phyloP scores from a whole-genome alignment of 2,888 invertebrate species.

The Agonopterix subpropinquella region DNA sequence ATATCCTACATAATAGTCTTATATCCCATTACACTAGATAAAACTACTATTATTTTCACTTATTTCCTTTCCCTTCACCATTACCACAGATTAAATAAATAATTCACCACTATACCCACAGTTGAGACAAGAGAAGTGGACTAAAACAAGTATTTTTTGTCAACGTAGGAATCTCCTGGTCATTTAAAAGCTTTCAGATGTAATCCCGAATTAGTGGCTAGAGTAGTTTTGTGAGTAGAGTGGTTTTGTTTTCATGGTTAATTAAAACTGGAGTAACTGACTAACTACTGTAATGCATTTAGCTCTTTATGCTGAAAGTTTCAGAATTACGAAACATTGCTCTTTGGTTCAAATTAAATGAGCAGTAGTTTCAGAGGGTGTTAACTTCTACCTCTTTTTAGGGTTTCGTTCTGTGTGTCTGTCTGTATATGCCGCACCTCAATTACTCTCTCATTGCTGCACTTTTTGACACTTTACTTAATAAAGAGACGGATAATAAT shows the following conservation, averaged over 20 bases:
- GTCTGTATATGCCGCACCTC: no score
- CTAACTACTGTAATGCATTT: not conserved
- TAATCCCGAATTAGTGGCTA: slow-evolving; percentile 18
- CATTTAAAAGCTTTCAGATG: slow-evolving; percentile 32
- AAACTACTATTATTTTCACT: no score
- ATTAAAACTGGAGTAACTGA: slow-evolving; percentile 11
- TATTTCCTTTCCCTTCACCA: not conserved
- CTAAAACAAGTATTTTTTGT: slow-evolving; percentile 16
- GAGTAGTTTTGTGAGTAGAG: slow-evolving; percentile 10
- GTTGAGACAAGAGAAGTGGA: slow-evolving; percentile 5
- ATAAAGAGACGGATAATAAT: no score
- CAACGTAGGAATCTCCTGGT: slow-evolving; percentile 12
- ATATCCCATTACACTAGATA: no score
- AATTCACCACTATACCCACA: slow-evolving; percentile 5
- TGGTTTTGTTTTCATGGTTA: slow-evolving; percentile 26
- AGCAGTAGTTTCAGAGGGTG: no score
- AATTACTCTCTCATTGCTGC: no score
- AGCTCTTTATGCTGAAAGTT: not conserved
- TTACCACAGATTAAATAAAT: slow-evolving; percentile 10
- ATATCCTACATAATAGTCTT: no score
- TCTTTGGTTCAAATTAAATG: not conserved
- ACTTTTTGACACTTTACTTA: no score
- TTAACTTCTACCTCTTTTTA: no score
- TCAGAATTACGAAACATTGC: not conserved
- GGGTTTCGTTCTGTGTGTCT: no score